phyloP scores from a whole-genome alignment of 2,888 invertebrate species.

The Volucella inflata region DNA sequence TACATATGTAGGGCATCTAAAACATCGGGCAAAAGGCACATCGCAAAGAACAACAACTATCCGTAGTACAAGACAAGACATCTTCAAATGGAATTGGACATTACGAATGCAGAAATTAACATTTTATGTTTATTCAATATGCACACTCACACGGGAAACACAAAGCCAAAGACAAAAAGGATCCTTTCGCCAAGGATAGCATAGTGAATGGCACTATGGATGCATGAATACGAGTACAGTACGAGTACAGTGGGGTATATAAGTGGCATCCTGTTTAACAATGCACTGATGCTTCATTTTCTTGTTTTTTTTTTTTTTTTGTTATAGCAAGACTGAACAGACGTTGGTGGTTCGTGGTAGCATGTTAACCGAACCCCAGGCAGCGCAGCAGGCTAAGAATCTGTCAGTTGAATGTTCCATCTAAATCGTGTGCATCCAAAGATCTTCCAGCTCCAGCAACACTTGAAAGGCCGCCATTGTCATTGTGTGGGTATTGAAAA shows the following conservation, averaged over 20 bases:
- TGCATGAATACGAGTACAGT: not conserved
- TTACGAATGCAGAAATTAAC: conserved; percentile 72
- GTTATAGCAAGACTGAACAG: not conserved
- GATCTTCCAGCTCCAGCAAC: not conserved
- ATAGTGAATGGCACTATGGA: not conserved
- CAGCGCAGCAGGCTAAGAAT: conserved; percentile 47
- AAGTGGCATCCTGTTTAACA: conserved; percentile 23
- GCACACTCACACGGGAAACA: conserved; percentile 50
- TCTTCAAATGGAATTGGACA: conserved; percentile 70
- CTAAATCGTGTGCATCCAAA: conserved; percentile 31
- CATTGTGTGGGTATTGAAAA: conserved; percentile 39
- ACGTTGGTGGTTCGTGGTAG: conserved; percentile 36
- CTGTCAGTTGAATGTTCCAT: conserved; percentile 27
- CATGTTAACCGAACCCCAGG: conserved; percentile 47
- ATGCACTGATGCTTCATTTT: conserved; percentile 37
- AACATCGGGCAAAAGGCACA: not conserved
- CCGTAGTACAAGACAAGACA: not conserved
- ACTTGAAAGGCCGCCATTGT: conserved; percentile 40
- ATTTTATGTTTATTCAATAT: conserved; percentile 74
- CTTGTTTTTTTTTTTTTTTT: too few species aligned
- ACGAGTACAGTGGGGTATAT: conserved; percentile 22
- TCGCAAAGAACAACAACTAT: conserved; percentile 29
- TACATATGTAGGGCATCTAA: too few species aligned
- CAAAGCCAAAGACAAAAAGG: conserved; percentile 32
- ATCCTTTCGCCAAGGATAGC: conserved; percentile 3